Conservation (phyloP, 2,797 vertebrate genomes). For the Tokudaia tokunoshimensis region DNA sequence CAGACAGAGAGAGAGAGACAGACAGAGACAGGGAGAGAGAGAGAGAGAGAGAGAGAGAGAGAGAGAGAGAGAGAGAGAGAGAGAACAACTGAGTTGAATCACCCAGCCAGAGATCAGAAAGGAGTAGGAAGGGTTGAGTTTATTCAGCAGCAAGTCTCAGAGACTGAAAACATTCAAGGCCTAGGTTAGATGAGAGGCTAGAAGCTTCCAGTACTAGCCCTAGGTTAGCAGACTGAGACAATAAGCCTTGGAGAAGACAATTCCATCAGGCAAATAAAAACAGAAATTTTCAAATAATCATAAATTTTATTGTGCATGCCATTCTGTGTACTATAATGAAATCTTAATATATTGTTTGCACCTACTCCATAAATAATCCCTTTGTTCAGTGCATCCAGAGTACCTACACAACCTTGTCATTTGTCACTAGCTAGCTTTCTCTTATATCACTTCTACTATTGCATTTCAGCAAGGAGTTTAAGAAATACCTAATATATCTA, state of each 20-base stretch:
- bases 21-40: no score
- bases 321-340: not conserved
- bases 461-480: not conserved
- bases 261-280: not conserved
- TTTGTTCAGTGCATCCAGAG: not conserved
- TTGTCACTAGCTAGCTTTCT: not conserved
- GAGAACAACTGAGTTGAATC: not conserved
- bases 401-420: fast-evolving
- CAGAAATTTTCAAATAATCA: not conserved
- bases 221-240: not conserved
- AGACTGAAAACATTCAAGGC: not conserved
- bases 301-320: not conserved
- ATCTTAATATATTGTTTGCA: not conserved
- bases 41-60: no score
- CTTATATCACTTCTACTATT: not conserved
- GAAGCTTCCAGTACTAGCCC: not conserved
- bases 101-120: not conserved
- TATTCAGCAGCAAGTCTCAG: not conserved
- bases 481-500: not conserved
- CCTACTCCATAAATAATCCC: no score
- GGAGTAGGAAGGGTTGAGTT: not conserved
- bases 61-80: no score
- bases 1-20: no score
- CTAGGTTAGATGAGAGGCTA: not conserved
- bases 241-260: not conserved